Percentiles rank a stretch among this genome's conserved stretches.
These are phyloP conservation scores for Palythoa heliodiscus DNA, from an alignment of 92 coral and sea anemone genomes.

Conservation along the genomic window DNA sequence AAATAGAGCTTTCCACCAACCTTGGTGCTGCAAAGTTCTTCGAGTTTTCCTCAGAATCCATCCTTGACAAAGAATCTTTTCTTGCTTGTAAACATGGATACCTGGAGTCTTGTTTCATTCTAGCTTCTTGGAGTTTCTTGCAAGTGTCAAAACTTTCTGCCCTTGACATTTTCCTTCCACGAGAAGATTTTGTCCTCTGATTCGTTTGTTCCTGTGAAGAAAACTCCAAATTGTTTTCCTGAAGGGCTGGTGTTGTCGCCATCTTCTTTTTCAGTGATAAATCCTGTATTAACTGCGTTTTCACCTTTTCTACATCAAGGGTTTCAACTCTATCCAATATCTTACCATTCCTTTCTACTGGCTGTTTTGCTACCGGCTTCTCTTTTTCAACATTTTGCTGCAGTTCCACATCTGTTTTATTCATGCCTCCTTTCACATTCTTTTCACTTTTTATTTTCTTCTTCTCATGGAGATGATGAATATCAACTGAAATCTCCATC, in stretches of 20 bases:
- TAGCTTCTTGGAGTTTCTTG: slow-evolving; percentile 21
- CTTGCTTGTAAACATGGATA: not conserved
- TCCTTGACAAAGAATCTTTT: slow-evolving; percentile 13
- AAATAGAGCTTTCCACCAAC: not conserved
- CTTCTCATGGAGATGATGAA: not conserved
- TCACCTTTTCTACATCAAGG: slow-evolving; percentile 11
- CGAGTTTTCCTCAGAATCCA: not conserved
- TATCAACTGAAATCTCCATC: slow-evolving; percentile 18
- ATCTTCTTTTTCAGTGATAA: not conserved
- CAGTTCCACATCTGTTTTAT: not conserved
- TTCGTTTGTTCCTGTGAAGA: not conserved
- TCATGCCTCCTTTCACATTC: not conserved
- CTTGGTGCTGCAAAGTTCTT: not conserved
- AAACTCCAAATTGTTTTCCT: not conserved
- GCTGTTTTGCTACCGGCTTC: not conserved
- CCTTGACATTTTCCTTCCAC: slow-evolving; percentile 19
- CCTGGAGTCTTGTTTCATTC: slow-evolving; percentile 11
- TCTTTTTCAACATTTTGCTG: not conserved
- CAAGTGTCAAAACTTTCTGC: slow-evolving; percentile 3
- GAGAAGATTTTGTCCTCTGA: not conserved
- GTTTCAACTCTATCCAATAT: not conserved
- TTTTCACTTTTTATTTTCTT: not conserved
- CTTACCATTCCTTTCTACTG: not conserved
- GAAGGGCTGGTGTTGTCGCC: not conserved
- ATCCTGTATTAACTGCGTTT: slow-evolving; percentile 25